These are phyloP conservation scores for Mesembrinibis cayennensis DNA, from an alignment of 2,113 vertebrate genomes.

Conservation along the genomic window DNA sequence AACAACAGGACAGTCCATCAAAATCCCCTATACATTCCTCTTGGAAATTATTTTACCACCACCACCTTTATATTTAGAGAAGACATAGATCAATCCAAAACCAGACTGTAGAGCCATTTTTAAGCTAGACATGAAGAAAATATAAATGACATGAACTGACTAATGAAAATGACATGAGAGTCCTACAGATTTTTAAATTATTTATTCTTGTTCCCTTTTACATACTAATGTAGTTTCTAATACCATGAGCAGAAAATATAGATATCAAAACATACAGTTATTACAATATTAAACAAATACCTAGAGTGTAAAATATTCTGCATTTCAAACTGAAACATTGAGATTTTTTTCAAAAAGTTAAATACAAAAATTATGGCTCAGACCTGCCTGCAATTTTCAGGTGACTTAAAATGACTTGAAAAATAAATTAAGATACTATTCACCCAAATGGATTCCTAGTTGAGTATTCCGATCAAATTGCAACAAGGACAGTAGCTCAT, in stretches of 20 bases:
- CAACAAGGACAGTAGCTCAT: not conserved
- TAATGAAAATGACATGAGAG: not conserved
- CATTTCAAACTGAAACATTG: not conserved
- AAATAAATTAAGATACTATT: constrained; percentile 37
- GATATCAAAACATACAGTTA: not conserved
- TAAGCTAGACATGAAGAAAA: not conserved
- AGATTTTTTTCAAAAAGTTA: not conserved
- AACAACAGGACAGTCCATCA: not conserved
- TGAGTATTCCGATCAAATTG: constrained; percentile 17
- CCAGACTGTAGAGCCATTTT: not conserved
- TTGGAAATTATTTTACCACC: not conserved
- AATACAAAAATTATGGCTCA: constrained; percentile 10
- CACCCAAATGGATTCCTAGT: not conserved
- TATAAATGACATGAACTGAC: not conserved
- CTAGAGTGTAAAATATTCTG: not conserved
- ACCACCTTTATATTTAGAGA: not conserved
- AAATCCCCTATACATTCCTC: not conserved
- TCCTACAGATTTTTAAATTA: not conserved
- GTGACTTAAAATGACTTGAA: constrained; percentile 32
- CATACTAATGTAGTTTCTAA: not conserved
- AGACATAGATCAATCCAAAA: not conserved
- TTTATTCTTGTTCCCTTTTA: not conserved
- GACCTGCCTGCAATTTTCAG: not conserved
- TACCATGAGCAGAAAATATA: not conserved
- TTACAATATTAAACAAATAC: constrained; percentile 23